phyloP scores from a whole-genome alignment of 2,113 vertebrate species.

The Ptilorrhoa leucosticta region DNA sequence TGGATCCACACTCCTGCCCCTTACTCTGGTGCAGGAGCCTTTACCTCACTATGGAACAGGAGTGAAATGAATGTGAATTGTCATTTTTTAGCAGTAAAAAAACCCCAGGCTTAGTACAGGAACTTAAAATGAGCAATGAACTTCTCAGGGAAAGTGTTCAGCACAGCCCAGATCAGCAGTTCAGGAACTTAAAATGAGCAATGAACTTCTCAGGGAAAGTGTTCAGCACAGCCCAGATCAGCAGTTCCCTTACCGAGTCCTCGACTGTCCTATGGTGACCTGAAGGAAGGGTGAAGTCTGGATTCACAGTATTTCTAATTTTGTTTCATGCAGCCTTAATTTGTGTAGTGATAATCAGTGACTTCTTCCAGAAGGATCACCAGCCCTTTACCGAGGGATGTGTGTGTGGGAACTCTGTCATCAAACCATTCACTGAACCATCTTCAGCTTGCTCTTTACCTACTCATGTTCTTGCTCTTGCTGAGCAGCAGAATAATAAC shows the following conservation, averaged over 20 bases:
- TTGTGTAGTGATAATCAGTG: neutral
- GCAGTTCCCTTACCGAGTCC: neutral
- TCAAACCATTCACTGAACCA: neutral
- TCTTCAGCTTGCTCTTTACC: neutral
- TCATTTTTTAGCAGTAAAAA: neutral
- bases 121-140: neutral
- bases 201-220: neutral
- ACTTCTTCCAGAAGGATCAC: neutral
- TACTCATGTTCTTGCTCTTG: neutral
- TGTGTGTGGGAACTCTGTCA: neutral
- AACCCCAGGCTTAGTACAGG: neutral
- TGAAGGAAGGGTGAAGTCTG: neutral
- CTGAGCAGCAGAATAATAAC: neutral
- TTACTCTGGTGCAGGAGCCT: neutral
- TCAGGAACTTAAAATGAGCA: no score
- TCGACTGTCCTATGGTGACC: accelerated
- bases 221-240: neutral
- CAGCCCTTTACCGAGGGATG: neutral
- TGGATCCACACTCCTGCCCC: neutral
- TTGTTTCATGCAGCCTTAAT: neutral
- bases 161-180: neutral
- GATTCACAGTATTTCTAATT: neutral
- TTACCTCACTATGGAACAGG: neutral
- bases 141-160: neutral
- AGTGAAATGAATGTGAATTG: neutral